Percentiles rank a stretch among this genome's conserved stretches.
These are phyloP conservation scores for Siphamia tubifer DNA, from an alignment of 2,113 vertebrate species.

Conservation along the genomic window DNA sequence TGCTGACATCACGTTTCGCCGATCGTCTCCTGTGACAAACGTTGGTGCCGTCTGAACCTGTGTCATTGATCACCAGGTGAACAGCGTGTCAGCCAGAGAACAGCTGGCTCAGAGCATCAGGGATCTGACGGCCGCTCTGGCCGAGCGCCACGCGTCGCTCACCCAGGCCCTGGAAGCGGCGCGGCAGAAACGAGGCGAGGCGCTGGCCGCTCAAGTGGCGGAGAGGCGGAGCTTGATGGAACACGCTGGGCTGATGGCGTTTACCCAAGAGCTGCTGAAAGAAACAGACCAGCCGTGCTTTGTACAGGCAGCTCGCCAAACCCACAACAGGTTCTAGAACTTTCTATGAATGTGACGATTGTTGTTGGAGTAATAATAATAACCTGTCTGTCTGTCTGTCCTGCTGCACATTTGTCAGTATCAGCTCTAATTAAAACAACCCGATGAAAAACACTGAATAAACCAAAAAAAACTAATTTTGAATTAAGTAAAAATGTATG, in stretches of 20 bases:
- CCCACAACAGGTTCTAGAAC: conserved; percentile 91
- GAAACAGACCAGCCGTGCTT: conserved; percentile 95
- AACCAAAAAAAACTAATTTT: no score
- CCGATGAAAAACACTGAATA: no score
- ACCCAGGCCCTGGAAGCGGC: conserved; percentile 86
- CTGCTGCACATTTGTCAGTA: no score
- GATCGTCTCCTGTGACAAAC: no score
- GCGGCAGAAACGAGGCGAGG: conserved; percentile 85
- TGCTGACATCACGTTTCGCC: no score
- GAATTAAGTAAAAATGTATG: no score
- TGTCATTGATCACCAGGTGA: conserved; percentile 76
- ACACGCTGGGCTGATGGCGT: conserved; percentile 91
- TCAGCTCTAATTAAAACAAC: no score
- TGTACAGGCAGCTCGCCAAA: conserved; percentile 90
- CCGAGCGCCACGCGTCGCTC: conserved; percentile 85
- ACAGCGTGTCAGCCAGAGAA: conserved; percentile 89
- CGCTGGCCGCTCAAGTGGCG: conserved; percentile 84
- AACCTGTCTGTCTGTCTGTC: no score
- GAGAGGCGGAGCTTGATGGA: conserved; percentile 91
- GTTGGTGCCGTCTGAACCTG: background rate
- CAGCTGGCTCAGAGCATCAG: conserved; percentile 89
- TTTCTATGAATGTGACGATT: no score
- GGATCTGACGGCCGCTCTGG: conserved; percentile 86
- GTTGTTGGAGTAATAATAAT: no score
- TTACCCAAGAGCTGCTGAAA: conserved; percentile 92